Base-by-base conservation (phyloP, 1,140 invertebrate species). In the Hylyphantes graminicola region DNA sequence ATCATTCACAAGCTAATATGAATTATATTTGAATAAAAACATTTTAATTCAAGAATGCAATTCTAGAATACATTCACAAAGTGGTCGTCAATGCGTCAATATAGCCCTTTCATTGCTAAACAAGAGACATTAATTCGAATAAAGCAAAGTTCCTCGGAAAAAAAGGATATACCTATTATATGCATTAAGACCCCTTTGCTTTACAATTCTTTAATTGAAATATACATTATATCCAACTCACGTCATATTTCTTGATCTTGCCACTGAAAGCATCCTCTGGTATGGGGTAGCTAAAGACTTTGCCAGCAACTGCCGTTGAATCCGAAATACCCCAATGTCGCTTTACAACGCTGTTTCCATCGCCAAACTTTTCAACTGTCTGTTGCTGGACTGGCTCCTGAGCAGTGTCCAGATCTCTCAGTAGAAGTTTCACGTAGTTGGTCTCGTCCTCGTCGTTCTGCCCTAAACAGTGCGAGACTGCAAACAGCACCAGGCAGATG, bases 251-350 rank as follows among this genome's bases (percentile, higher is more conserved):
- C 77, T 90, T 88, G 9, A 91, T 87, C 78, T 87, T 87, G 8
- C 90, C 91, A 48, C 87, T 86, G 86, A 92, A 90, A 3, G 90
- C 88, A 70, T 92, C 89, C 50, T 88, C 88, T 8, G 90, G 90
- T 51, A 92, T 89, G 70, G 88, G 89, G 35, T 91, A 87, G 67
- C 88, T 89, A 80, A 92, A 91, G 55, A 91, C 87, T 76, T 90
- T 89, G 8, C 91, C 91, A 8, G 89, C 89, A 3, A 87, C 87
- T 7, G 90, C 89, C 13, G 89, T 87, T 15, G 88, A 87, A 76
- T 92, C 89, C 10, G 90, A 88, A 13, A 90, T 87, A 59, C 90
- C 90, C 89, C 89, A 89, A 2, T 89, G 79, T 79, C 88, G 88
- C 63, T 90, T 86, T 17, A 88, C 81, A 57, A 19, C 35, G 21